Percentiles rank a stretch among this genome's conserved stretches.
phyloP scores from a whole-genome alignment of 2,888 invertebrate species.

The Microctonus brassicae region DNA sequence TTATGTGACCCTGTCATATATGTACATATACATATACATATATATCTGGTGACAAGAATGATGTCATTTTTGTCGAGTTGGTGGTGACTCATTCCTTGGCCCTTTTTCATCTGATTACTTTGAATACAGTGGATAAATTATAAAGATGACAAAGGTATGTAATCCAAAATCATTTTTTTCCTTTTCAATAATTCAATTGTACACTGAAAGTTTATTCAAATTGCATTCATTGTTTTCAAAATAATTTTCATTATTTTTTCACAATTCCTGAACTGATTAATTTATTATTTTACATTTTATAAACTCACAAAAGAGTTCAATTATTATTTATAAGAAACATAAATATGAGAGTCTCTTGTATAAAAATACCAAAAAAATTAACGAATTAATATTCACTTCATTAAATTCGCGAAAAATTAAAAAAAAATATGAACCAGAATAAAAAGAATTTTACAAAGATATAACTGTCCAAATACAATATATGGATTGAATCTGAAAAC shows the following conservation, averaged over 20 bases:
- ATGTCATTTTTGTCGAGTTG: conserved; percentile 9
- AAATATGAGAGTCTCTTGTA: too few species aligned
- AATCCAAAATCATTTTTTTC: too few species aligned
- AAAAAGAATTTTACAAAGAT: not conserved
- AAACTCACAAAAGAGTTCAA: too few species aligned
- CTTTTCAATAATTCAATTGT: too few species aligned
- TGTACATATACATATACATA: not conserved
- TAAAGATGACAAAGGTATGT: not conserved
- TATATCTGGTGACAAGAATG: conserved; percentile 10
- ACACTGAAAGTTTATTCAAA: too few species aligned
- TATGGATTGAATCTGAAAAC: not conserved
- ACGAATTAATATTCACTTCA: conserved; percentile 24
- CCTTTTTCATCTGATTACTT: not conserved
- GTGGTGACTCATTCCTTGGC: not conserved
- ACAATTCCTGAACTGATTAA: too few species aligned
- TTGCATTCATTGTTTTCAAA: too few species aligned
- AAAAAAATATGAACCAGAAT: not conserved
- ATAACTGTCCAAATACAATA: not conserved
- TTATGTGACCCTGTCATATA: too few species aligned
- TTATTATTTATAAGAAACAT: too few species aligned
- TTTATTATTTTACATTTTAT: too few species aligned
- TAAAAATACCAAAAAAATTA: not conserved
- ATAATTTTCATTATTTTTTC: too few species aligned
- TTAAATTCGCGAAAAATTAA: not conserved
- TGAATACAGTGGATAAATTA: too few species aligned